Percentiles rank a stretch among this genome's conserved stretches.
Conservation (phyloP, 2,797 vertebrate genomes). For the Eutrigla gurnardus region DNA sequence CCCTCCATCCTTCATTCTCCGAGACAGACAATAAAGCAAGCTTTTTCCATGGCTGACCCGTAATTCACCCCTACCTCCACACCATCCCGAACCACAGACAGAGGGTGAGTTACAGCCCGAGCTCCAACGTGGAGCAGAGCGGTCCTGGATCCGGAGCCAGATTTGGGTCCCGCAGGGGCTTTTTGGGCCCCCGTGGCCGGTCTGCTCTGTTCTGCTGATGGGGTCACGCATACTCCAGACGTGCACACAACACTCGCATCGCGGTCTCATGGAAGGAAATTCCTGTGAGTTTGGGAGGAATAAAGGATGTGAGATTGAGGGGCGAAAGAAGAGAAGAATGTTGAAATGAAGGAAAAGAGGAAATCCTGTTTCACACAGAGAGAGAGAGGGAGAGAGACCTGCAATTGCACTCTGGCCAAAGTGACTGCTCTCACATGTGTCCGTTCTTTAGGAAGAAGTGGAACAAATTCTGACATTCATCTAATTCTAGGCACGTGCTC, state of each 20-base stretch:
- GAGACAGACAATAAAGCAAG: constrained; percentile 75
- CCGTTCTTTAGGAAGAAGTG: constrained; percentile 29
- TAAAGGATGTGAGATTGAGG: constrained; percentile 33
- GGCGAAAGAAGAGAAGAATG: constrained; percentile 28
- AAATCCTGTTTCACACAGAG: constrained; percentile 34
- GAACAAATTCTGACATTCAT: constrained; percentile 60
- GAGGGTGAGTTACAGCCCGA: constrained; percentile 75
- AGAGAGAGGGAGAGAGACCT: constrained; percentile 26
- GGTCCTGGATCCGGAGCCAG: constrained; percentile 51
- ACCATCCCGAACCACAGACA: constrained; percentile 74
- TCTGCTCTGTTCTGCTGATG: constrained; percentile 41
- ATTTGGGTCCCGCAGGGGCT: constrained; percentile 64
- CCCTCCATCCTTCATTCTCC: constrained; percentile 67
- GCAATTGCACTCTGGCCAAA: constrained; percentile 29
- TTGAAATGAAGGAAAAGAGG: constrained; percentile 45
- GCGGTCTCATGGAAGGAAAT: constrained; percentile 46
- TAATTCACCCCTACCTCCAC: constrained; percentile 79
- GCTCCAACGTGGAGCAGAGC: constrained; percentile 52
- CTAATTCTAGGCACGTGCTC: constrained; percentile 61
- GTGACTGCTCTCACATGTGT: constrained; percentile 27
- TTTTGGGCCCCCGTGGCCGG: constrained; percentile 42
- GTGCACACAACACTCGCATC: constrained; percentile 46
- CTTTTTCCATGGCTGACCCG: constrained; percentile 80
- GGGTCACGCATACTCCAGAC: constrained; percentile 70
- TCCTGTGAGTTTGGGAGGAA: constrained; percentile 42